Conservation (phyloP, 2,797 vertebrate genomes). For the Euphonia xanthogaster region DNA sequence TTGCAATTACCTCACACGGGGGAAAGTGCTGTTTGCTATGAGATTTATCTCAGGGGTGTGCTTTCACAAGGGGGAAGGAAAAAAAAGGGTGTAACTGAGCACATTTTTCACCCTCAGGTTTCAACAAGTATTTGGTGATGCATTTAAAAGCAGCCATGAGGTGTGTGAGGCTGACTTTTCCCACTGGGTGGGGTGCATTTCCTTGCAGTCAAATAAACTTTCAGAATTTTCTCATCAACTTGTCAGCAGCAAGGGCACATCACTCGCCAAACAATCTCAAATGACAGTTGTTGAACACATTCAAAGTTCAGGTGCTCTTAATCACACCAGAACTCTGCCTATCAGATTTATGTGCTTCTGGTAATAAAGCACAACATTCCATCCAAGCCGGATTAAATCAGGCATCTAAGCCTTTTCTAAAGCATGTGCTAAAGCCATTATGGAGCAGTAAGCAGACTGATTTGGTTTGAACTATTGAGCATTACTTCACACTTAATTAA, state of each 20-base stretch:
- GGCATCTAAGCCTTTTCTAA: background rate
- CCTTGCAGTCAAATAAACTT: constrained; percentile 35
- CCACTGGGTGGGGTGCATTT: constrained; percentile 13
- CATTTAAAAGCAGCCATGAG: background rate
- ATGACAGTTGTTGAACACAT: background rate
- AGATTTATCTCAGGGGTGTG: background rate
- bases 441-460: background rate
- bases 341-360: background rate
- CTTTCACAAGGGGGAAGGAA: background rate
- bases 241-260: background rate
- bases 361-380: background rate
- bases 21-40: background rate
- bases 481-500: background rate
- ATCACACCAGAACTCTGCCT: background rate
- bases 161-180: background rate
- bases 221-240: constrained; percentile 4
- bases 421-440: background rate
- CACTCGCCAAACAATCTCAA: background rate
- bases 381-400: background rate
- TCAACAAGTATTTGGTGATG: constrained; percentile 24
- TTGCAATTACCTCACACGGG: background rate
- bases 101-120: constrained; percentile 50
- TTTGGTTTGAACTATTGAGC: background rate
- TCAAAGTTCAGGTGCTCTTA: background rate
- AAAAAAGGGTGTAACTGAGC: background rate